Conservation (phyloP, 1,140 invertebrate genomes). For the Scaptomyza montana region DNA sequence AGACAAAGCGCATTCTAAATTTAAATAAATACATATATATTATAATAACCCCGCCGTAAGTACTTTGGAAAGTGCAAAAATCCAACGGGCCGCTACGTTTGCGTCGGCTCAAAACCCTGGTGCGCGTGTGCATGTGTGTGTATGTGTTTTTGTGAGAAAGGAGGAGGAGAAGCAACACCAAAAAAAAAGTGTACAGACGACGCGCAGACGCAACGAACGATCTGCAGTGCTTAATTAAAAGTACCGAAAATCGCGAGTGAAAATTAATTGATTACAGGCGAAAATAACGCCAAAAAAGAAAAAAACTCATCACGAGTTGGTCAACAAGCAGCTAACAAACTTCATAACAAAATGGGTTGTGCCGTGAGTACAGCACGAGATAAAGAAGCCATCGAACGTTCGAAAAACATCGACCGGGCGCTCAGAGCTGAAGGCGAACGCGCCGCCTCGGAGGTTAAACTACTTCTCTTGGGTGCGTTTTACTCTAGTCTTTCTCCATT, state of each 20-base stretch:
- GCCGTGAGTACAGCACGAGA: conserved; percentile 91
- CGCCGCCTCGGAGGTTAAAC: conserved; percentile 94
- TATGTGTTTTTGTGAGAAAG: conserved; percentile 59
- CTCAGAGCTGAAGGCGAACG: conserved; percentile 92
- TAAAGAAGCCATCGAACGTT: conserved; percentile 92
- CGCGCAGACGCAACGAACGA: conserved; percentile 74
- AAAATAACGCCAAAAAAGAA: conserved; percentile 43
- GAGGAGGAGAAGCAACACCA: conserved; percentile 47
- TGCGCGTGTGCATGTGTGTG: conserved; percentile 49
- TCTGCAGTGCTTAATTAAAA: conserved; percentile 54
- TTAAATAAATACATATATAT: conserved; percentile 14
- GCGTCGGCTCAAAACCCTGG: conserved; percentile 33
- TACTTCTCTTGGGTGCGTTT: conserved; percentile 91
- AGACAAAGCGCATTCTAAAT: conserved; percentile 21
- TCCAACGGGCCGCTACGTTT: conserved; percentile 20
- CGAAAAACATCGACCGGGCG: conserved; percentile 95
- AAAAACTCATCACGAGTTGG: conserved; percentile 29
- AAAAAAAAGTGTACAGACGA: conserved; percentile 77
- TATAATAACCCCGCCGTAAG: conserved; percentile 16
- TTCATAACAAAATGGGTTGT: conserved; percentile 89
- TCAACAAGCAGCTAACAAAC: conserved; percentile 41
- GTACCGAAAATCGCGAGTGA: conserved; percentile 59
- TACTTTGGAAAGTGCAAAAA: conserved; percentile 27
- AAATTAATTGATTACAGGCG: conserved; percentile 46
- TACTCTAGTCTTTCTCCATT: conserved; percentile 1